These are phyloP conservation scores for Nomada lathburiana DNA, from an alignment of 2,888 invertebrate genomes.

Conservation along the genomic window DNA sequence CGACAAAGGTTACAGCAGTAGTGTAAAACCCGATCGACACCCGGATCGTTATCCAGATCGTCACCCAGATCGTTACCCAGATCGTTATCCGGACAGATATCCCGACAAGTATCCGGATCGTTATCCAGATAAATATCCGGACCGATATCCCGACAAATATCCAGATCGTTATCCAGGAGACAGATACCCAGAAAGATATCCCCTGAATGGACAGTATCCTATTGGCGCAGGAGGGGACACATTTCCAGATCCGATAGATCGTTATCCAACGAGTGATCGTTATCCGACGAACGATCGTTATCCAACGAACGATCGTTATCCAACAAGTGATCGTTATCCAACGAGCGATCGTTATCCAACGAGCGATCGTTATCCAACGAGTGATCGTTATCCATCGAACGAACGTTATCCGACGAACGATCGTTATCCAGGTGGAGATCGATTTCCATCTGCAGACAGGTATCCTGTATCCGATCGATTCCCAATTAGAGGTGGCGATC, in stretches of 20 bases:
- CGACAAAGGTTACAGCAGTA: slow-evolving; percentile 75
- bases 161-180: slow-evolving; percentile 70
- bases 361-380: slow-evolving; percentile 85
- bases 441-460: slow-evolving; percentile 79
- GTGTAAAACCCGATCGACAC: slow-evolving; percentile 73
- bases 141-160: slow-evolving; percentile 66
- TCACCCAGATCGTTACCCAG: slow-evolving; percentile 68
- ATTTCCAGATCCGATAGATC: slow-evolving; percentile 72
- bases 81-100: slow-evolving; percentile 73
- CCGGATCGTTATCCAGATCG: slow-evolving; percentile 75
- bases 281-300: slow-evolving; percentile 86
- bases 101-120: slow-evolving; percentile 69
- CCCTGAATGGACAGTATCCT: slow-evolving; percentile 85
- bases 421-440: slow-evolving; percentile 84
- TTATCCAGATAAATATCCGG: slow-evolving; percentile 75
- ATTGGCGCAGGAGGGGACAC: slow-evolving; percentile 82
- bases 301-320: slow-evolving; percentile 85
- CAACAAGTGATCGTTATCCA: slow-evolving; percentile 85
- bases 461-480: slow-evolving; percentile 85
- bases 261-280: slow-evolving; percentile 83
- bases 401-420: slow-evolving; percentile 86
- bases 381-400: slow-evolving; percentile 85
- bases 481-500: slow-evolving; percentile 85
- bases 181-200: slow-evolving; percentile 72
- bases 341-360: slow-evolving; percentile 74